A percentile compares a stretch with the other conserved stretches of the same genome.
phyloP scores from a whole-genome alignment of 2,888 invertebrate species.

The Pheosia tremula region DNA sequence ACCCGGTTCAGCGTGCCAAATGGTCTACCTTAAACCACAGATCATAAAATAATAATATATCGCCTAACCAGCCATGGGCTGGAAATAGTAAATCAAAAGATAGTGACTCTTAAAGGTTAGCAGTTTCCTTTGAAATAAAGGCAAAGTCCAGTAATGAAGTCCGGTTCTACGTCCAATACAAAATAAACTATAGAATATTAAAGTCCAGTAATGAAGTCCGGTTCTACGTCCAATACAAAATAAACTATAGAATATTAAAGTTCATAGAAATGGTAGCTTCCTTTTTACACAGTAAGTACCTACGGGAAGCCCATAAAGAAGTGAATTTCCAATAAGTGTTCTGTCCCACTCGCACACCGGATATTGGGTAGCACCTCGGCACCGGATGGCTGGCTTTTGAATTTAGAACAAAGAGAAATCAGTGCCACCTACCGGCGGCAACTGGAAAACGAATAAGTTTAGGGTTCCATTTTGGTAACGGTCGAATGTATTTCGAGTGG shows the following conservation, averaged over 20 bases:
- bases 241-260: conserved; percentile 3
- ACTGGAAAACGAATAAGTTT: conserved; percentile 13
- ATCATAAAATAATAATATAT: too few relatives aligned
- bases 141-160: background rate
- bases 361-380: conserved; percentile 40
- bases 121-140: background rate
- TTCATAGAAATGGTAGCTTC: background rate
- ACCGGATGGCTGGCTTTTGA: conserved; percentile 37
- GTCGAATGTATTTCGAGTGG: background rate
- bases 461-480: conserved; percentile 4
- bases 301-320: conserved; percentile 4
- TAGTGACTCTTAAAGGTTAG: too few relatives aligned
- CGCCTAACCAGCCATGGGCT: too few relatives aligned
- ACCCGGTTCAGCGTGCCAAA: too few relatives aligned
- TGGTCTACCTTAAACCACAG: too few relatives aligned
- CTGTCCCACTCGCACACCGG: conserved; percentile 35
- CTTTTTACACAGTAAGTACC: background rate
- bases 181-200: conserved; percentile 3
- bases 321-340: conserved; percentile 13
- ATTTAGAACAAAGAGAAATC: conserved; percentile 47
- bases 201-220: background rate
- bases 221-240: background rate
- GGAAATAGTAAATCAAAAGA: too few relatives aligned
- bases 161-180: background rate
- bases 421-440: conserved; percentile 26